These are phyloP conservation scores for Acronicta psi DNA, from an alignment of 2,888 invertebrate species.

Conservation along the genomic window DNA sequence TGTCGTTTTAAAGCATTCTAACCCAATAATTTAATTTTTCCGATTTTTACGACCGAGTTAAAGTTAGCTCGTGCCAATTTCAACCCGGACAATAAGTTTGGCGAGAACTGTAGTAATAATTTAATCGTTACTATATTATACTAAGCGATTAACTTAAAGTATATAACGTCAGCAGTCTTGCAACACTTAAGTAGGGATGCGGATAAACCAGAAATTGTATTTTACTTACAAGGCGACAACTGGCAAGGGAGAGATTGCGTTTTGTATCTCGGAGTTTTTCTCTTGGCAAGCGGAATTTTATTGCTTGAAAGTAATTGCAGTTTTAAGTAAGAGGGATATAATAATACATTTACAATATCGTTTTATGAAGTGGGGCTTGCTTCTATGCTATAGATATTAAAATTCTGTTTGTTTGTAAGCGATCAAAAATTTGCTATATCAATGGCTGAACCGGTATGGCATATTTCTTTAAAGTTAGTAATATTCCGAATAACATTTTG, in stretches of 20 bases:
- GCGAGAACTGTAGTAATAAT: too few species aligned
- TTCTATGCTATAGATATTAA: background rate
- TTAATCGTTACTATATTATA: too few species aligned
- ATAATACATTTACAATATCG: background rate
- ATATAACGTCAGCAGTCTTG: background rate
- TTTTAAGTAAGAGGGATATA: slow-evolving; percentile 3
- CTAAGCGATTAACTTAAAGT: background rate
- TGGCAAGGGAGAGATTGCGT: slow-evolving; percentile 27
- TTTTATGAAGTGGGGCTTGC: background rate
- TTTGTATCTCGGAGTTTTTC: slow-evolving; percentile 15
- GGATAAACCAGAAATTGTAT: slow-evolving; percentile 8
- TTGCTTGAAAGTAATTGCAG: background rate
- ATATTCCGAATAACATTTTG: too few species aligned
- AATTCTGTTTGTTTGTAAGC: background rate
- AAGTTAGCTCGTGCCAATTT: too few species aligned
- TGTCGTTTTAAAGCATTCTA: too few species aligned
- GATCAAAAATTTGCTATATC: too few species aligned
- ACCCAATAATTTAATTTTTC: too few species aligned
- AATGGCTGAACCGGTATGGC: too few species aligned
- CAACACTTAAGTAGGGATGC: background rate
- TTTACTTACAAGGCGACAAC: slow-evolving; percentile 18
- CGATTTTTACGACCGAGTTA: too few species aligned
- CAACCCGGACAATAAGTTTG: too few species aligned
- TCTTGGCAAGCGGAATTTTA: background rate
- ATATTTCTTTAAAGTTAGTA: too few species aligned